phyloP scores from a whole-genome alignment of 2,888 invertebrate genomes.

The Scaeva pyrastri region DNA sequence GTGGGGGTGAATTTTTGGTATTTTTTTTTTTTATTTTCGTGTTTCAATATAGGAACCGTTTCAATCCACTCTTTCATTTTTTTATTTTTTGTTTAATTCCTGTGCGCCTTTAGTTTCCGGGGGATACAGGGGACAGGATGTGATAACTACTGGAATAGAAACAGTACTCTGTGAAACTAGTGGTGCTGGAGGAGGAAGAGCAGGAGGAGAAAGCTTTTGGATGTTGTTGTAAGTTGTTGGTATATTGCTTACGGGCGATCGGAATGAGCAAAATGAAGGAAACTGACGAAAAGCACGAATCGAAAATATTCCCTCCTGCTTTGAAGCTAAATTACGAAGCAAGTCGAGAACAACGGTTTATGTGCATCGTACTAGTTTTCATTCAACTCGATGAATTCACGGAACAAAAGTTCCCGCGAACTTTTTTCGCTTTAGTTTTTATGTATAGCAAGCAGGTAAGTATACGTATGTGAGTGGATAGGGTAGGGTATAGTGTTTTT shows the following conservation, averaged over 20 bases:
- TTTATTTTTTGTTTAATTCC: conserved; percentile 61
- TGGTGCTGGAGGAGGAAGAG: conserved; percentile 30
- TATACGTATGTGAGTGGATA: too few relatives aligned
- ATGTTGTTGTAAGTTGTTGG: conserved; percentile 58
- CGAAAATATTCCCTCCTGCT: conserved; percentile 50
- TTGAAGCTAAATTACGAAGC: conserved; percentile 67
- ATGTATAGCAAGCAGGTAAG: not conserved
- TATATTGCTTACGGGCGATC: conserved; percentile 68
- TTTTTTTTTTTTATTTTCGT: conserved; percentile 41
- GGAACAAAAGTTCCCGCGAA: conserved; percentile 56
- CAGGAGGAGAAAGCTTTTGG: conserved; percentile 19
- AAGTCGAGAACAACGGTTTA: conserved; percentile 69
- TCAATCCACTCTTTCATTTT: conserved; percentile 42
- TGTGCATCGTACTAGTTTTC: conserved; percentile 68
- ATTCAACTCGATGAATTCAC: conserved; percentile 69
- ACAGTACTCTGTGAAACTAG: conserved; percentile 50
- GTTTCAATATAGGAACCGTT: conserved; percentile 29
- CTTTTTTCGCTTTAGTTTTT: conserved; percentile 40
- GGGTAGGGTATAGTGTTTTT: too few relatives aligned
- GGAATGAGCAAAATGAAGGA: conserved; percentile 46
- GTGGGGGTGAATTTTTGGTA: conserved; percentile 38
- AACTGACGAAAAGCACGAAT: conserved; percentile 36
- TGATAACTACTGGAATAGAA: conserved; percentile 69
- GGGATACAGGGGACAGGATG: conserved; percentile 69
- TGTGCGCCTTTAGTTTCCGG: conserved; percentile 73